Conservation (phyloP, 2,113 vertebrate genomes). For the Prunella fulvescens region DNA sequence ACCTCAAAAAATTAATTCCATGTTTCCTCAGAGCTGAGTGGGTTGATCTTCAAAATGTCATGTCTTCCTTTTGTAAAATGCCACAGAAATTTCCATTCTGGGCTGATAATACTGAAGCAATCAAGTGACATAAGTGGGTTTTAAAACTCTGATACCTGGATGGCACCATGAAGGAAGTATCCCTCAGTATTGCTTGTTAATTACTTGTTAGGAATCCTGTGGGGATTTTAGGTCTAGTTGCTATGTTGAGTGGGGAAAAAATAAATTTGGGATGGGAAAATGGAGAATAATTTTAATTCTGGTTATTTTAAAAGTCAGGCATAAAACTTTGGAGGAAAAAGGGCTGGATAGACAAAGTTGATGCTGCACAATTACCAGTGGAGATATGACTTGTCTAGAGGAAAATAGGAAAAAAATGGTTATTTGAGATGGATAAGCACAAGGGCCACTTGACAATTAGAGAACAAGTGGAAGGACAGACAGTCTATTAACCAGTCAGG, state of each 20-base stretch:
- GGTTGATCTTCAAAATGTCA: neutral
- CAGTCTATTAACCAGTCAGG: neutral
- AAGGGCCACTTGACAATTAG: neutral
- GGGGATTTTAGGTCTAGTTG: neutral
- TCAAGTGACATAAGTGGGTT: neutral
- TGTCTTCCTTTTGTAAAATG: neutral
- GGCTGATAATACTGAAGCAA: neutral
- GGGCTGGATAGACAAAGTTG: neutral
- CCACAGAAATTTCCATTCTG: neutral
- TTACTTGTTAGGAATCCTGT: neutral
- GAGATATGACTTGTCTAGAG: neutral
- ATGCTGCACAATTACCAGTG: neutral
- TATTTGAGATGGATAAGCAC: neutral
- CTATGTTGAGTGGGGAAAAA: neutral
- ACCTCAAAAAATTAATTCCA: neutral
- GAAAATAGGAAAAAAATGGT: neutral
- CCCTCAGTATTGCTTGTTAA: neutral
- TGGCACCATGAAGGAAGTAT: neutral
- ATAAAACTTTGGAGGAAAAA: neutral
- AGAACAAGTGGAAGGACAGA: neutral
- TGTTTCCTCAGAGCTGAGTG: neutral
- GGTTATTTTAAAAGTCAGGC: neutral
- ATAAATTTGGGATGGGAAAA: neutral
- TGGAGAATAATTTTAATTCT: neutral
- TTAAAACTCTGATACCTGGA: neutral